Conservation (phyloP, 2,113 vertebrate species). For the Onychostruthus taczanowskii region DNA sequence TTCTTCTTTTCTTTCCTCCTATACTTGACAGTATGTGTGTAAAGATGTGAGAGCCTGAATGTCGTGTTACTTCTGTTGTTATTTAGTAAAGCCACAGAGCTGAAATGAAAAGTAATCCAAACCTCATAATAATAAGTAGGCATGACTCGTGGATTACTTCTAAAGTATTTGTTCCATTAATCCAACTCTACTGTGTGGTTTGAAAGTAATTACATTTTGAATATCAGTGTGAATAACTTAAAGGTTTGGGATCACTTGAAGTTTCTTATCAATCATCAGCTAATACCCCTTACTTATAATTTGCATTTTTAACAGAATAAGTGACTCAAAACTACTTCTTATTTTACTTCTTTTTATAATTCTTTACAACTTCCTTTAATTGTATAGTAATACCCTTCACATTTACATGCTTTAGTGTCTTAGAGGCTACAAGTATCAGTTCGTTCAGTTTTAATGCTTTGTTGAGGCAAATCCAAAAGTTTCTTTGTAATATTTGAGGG, state of each 20-base stretch:
- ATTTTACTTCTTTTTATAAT: neutral
- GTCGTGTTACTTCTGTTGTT: neutral
- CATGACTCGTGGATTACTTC: neutral
- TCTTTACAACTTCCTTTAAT: neutral
- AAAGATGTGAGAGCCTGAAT: neutral
- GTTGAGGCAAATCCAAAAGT: neutral
- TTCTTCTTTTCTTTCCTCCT: neutral
- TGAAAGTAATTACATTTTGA: constrained; percentile 37
- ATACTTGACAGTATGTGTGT: neutral
- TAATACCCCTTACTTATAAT: neutral
- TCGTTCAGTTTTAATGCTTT: neutral
- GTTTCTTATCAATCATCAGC: constrained; percentile 2
- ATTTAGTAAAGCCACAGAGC: constrained; percentile 12
- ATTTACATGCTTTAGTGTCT: neutral
- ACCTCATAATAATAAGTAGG: neutral
- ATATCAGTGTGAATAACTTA: constrained; percentile 6
- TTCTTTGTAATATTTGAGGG: neutral
- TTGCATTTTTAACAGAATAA: neutral
- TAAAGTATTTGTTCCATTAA: constrained; percentile 20
- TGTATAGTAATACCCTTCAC: neutral
- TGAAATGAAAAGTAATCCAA: constrained; percentile 6
- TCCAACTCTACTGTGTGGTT: neutral
- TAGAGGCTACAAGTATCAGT: neutral
- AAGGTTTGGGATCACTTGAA: constrained; percentile 25
- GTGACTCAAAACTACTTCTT: neutral